Conservation (phyloP, 2,888 invertebrate species). For the Epiperipatus broadwayi region DNA sequence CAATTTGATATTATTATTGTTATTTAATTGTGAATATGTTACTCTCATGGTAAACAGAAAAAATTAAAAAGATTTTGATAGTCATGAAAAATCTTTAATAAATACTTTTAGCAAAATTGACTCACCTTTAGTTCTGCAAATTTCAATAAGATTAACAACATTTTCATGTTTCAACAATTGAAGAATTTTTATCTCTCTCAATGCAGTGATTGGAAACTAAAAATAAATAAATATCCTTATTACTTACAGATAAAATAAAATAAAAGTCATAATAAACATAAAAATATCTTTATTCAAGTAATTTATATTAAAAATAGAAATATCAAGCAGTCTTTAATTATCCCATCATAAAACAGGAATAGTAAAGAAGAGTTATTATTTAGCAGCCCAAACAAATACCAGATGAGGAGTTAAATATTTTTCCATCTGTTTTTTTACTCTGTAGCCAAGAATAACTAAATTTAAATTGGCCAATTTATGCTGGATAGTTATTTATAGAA, state of each 20-base stretch:
- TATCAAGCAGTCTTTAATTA: no score
- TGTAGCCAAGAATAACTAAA: no score
- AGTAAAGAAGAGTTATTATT: no score
- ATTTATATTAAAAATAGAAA: neutral
- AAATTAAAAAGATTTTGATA: neutral
- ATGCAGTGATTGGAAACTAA: conserved; percentile 90
- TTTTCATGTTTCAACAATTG: conserved; percentile 89
- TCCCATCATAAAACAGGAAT: no score
- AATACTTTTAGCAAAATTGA: conserved; percentile 16
- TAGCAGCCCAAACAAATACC: no score
- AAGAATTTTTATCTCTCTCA: conserved; percentile 86
- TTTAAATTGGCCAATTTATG: no score
- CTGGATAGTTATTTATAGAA: no score
- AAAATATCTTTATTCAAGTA: neutral
- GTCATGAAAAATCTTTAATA: conserved; percentile 5
- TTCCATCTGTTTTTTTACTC: no score
- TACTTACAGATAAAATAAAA: neutral
- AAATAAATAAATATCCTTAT: conserved; percentile 23
- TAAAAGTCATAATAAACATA: conserved; percentile 8
- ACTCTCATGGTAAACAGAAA: conserved; percentile 6
- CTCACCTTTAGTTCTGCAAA: conserved; percentile 74
- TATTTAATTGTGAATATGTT: no score
- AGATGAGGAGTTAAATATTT: no score
- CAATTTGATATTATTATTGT: no score
- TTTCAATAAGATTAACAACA: conserved; percentile 89